These are phyloP conservation scores for Cenopis cana DNA, from an alignment of 2,888 invertebrate genomes.

Conservation along the genomic window DNA sequence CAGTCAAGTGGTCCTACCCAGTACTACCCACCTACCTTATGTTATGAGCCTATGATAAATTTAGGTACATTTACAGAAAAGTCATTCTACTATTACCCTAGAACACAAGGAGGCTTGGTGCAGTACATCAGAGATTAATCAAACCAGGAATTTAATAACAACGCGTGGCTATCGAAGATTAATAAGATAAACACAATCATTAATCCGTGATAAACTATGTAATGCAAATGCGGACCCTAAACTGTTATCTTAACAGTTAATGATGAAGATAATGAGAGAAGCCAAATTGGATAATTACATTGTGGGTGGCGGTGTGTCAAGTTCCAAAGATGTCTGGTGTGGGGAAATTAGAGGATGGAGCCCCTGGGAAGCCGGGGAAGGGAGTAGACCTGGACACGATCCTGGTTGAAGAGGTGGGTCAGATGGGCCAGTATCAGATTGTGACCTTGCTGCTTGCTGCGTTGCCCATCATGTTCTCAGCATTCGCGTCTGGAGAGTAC, in stretches of 20 bases:
- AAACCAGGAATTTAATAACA: neutral
- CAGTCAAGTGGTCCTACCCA: too few relatives aligned
- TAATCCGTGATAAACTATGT: slow-evolving; percentile 6
- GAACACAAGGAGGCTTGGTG: neutral
- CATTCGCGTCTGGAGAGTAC: slow-evolving; percentile 76
- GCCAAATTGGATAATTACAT: neutral
- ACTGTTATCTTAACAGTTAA: slow-evolving; percentile 17
- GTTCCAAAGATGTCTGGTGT: neutral
- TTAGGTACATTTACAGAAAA: too few relatives aligned
- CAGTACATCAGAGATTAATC: neutral
- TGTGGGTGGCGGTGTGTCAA: neutral
- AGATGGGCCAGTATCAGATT: slow-evolving; percentile 76
- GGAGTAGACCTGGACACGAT: slow-evolving; percentile 71
- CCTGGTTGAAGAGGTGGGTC: slow-evolving; percentile 71
- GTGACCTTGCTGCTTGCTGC: slow-evolving; percentile 68
- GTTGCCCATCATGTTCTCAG: slow-evolving; percentile 75
- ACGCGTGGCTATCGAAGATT: neutral
- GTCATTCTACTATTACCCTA: neutral
- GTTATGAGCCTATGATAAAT: too few relatives aligned
- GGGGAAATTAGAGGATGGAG: slow-evolving; percentile 19
- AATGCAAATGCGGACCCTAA: neutral
- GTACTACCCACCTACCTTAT: too few relatives aligned
- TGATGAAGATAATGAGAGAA: neutral
- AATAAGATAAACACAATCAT: neutral
- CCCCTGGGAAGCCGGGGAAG: slow-evolving; percentile 22